Evolutionary conservation across 1,140 invertebrate species (phyloP).

Genomic region (Coenobita brevimanus): DNA sequence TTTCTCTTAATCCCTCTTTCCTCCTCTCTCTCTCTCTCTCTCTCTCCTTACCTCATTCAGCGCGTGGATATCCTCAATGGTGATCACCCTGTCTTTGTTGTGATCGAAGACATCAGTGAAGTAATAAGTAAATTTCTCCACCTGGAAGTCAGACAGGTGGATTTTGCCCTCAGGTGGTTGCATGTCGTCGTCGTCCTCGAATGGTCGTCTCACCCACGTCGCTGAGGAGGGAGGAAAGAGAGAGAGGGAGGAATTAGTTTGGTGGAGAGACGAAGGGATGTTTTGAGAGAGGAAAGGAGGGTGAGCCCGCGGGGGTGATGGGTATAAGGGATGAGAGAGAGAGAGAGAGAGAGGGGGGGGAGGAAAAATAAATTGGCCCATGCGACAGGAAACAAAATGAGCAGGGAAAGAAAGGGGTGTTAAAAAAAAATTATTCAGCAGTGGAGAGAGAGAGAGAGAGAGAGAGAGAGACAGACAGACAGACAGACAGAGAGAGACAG

Average conservation of each 20-base stretch:
- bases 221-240: conserved; percentile 27
- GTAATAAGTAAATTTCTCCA: conserved; percentile 69
- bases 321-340: neutral
- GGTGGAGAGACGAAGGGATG: too few species aligned
- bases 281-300: neutral
- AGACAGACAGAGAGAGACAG: neutral
- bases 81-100: conserved; percentile 68
- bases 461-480: neutral
- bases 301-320: neutral
- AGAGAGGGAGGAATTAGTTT: neutral
- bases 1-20: neutral
- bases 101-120: conserved; percentile 68
- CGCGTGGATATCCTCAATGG: conserved; percentile 66
- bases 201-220: conserved; percentile 66
- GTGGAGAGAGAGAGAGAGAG: neutral
- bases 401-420: too few species aligned
- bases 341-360: neutral
- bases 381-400: too few species aligned
- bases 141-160: conserved; percentile 66
- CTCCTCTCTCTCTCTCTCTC: neutral
- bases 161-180: conserved; percentile 66
- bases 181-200: conserved; percentile 60
- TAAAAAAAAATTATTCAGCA: too few species aligned
- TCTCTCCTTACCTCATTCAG: conserved; percentile 58
- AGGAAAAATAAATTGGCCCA: too few species aligned